Percentiles rank a stretch among this genome's conserved stretches.
phyloP scores from a whole-genome alignment of 1,140 invertebrate genomes.

The Pogonus chalceus region DNA sequence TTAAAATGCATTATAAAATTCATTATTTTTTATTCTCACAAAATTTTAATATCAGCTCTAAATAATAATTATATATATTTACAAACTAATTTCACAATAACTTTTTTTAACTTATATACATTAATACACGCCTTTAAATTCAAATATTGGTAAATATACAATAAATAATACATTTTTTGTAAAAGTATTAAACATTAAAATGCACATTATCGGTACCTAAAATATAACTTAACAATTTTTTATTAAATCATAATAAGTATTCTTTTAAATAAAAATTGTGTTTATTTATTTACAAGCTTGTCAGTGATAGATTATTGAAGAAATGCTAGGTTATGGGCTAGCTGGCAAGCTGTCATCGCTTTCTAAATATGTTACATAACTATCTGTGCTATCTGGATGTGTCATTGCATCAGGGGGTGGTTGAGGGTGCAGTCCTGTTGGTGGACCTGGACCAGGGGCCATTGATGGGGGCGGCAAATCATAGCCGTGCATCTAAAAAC shows the following conservation, averaged over 20 bases:
- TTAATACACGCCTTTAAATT: neutral
- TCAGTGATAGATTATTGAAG: neutral
- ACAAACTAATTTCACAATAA: constrained; percentile 5
- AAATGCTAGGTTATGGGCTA: constrained; percentile 43
- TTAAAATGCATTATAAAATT: neutral
- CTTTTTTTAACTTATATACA: constrained; percentile 2
- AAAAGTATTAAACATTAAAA: constrained; percentile 1
- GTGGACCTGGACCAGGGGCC: constrained; percentile 32
- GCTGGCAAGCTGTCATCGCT: constrained; percentile 69
- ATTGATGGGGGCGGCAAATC: constrained; percentile 53
- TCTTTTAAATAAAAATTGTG: too few species aligned
- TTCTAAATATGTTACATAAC: constrained; percentile 82
- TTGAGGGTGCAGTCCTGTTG: constrained; percentile 30
- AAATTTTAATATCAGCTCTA: neutral
- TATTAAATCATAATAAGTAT: too few species aligned
- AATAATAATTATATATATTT: neutral
- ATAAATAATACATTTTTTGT: constrained; percentile 2
- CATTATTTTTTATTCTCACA: neutral
- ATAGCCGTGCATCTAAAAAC: constrained; percentile 76
- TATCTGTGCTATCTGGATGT: constrained; percentile 74
- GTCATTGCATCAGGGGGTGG: constrained; percentile 53
- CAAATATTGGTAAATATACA: too few species aligned
- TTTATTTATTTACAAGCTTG: neutral
- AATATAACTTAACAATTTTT: too few species aligned
- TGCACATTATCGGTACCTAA: constrained; percentile 4